Percentiles rank a stretch among this genome's conserved stretches.
Conservation (phyloP, 30 jellyfish, hydroid and myxozoan species). For the Cassiopea xamachana region DNA sequence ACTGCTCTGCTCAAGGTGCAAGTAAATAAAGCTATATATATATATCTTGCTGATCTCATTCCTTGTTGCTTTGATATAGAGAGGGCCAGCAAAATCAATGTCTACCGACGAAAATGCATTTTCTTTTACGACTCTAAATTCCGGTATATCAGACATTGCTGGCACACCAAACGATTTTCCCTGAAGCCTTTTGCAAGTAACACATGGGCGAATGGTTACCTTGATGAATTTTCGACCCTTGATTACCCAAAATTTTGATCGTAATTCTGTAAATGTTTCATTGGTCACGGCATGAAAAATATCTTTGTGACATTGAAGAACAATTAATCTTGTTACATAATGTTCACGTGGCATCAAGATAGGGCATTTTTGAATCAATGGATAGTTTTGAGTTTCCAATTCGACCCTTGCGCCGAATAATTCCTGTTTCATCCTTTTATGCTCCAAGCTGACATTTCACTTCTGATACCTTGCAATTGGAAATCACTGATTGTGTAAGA, state of each 20-base stretch:
- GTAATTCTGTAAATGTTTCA: slow-evolving; percentile 45
- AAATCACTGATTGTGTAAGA: background rate
- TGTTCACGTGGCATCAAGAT: slow-evolving; percentile 1
- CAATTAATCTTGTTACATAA: slow-evolving; percentile 12
- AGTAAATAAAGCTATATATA: slow-evolving; percentile 25
- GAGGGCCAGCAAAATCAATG: slow-evolving; percentile 59
- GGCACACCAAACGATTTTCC: slow-evolving; percentile 32
- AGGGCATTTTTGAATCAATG: background rate
- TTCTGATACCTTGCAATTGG: background rate
- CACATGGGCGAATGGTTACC: slow-evolving; percentile 2
- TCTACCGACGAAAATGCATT: slow-evolving; percentile 28
- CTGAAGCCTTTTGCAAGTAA: slow-evolving; percentile 17
- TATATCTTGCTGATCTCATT: slow-evolving; percentile 19
- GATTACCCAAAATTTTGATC: slow-evolving; percentile 58
- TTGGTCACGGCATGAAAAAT: slow-evolving; percentile 15
- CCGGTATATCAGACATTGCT: slow-evolving; percentile 6
- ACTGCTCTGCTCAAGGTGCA: slow-evolving; percentile 6
- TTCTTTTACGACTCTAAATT: slow-evolving; percentile 35
- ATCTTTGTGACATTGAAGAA: slow-evolving; percentile 6
- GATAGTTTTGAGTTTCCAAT: background rate
- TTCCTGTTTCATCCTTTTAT: background rate
- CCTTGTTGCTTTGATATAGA: background rate
- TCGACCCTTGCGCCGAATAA: slow-evolving; percentile 14
- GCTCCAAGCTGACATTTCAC: background rate
- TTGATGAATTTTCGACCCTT: slow-evolving; percentile 63